Evolutionary conservation across 2,113 vertebrate genomes (phyloP).

Genomic region (Dipodomys spectabilis): DNA sequence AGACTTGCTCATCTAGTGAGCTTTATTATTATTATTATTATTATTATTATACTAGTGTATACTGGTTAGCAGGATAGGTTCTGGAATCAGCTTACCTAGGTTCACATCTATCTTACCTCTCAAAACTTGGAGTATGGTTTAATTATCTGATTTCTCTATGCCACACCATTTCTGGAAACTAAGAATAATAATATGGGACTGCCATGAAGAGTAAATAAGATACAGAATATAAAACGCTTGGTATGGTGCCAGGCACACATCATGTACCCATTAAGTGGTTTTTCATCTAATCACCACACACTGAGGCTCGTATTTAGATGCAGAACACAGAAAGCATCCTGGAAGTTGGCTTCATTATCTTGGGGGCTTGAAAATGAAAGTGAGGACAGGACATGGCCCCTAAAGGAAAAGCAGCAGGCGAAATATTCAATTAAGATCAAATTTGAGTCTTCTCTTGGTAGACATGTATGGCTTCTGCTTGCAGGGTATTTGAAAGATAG

Average conservation of each 20-base stretch:
- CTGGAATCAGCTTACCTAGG: not conserved
- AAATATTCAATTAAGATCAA: constrained; percentile 75
- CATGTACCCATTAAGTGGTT: not conserved
- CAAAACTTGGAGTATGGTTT: not conserved
- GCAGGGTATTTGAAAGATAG: constrained; percentile 56
- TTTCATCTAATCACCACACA: not conserved
- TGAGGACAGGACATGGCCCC: constrained; percentile 39
- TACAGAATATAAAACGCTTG: constrained; percentile 18
- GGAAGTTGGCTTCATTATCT: constrained; percentile 36
- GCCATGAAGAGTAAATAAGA: not conserved
- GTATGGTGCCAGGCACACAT: not conserved
- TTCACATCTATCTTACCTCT: constrained; percentile 30
- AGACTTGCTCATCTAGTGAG: not conserved
- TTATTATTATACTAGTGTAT: too few relatives aligned
- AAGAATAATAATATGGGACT: constrained; percentile 9
- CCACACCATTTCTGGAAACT: not conserved
- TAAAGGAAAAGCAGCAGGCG: constrained; percentile 53
- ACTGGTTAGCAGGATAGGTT: not conserved
- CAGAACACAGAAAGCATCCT: constrained; percentile 10
- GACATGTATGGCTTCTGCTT: constrained; percentile 66
- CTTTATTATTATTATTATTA: not conserved
- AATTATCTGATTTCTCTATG: constrained; percentile 12
- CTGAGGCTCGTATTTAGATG: not conserved
- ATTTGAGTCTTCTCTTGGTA: constrained; percentile 66
- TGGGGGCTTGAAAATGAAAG: constrained; percentile 62